Percentiles rank a stretch among this genome's conserved stretches.
Evolutionary conservation across 1,140 invertebrate genomes (phyloP).

Genomic region (Phymorhynchus buccinoides): DNA sequence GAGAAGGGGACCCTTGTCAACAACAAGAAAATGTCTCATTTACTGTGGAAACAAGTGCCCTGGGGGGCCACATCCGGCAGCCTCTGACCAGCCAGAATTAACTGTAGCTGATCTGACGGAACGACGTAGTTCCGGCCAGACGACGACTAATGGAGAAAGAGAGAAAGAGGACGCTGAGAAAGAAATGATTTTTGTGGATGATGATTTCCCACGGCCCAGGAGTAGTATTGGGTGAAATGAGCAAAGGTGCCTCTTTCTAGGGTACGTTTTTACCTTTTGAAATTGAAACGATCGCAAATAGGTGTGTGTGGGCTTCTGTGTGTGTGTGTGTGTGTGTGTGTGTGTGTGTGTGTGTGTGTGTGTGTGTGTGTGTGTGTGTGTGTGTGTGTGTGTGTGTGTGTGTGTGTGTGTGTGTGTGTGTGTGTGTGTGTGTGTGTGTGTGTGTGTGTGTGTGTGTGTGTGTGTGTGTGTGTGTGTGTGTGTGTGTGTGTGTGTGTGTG

Average conservation of each 20-base stretch:
- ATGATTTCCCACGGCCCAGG: conserved; percentile 29
- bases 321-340: background rate
- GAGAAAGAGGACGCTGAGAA: conserved; percentile 23
- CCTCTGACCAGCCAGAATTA: conserved; percentile 38
- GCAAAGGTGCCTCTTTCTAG: background rate
- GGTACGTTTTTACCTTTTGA: too few species aligned
- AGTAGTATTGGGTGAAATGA: conserved; percentile 33
- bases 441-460: too few species aligned
- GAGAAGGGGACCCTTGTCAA: background rate
- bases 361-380: background rate
- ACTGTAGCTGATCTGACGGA: conserved; percentile 40
- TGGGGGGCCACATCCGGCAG: conserved; percentile 29
- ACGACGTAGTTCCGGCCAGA: conserved; percentile 30
- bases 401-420: background rate
- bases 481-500: too few species aligned
- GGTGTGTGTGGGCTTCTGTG: background rate
- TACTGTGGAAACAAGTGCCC: conserved; percentile 39
- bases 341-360: background rate
- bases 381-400: background rate
- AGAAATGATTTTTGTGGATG: conserved; percentile 41
- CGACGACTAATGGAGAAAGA: conserved; percentile 32
- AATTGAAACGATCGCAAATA: too few species aligned
- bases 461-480: too few species aligned
- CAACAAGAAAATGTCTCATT: conserved; percentile 40
- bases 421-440: too few species aligned